A percentile compares a stretch with the other conserved stretches of the same genome.
Conservation (phyloP, 2,888 invertebrate species). For the Ethmia dodecea region DNA sequence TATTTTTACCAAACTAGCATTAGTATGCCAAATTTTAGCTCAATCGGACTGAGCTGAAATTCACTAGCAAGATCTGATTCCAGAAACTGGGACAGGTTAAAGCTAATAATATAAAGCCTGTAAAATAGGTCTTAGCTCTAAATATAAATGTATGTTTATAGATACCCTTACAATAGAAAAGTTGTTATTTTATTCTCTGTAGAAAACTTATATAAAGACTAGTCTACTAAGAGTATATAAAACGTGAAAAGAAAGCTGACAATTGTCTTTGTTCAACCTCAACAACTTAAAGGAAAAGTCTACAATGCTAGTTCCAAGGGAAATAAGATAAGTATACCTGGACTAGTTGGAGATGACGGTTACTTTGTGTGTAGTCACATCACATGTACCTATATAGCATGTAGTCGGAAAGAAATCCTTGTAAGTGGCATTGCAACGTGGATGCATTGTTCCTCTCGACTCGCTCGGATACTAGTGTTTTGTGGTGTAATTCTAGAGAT, state of each 20-base stretch:
- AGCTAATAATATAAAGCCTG: too few species aligned
- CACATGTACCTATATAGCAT: constrained; percentile 53
- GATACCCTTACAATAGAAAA: too few species aligned
- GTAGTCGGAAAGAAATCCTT: constrained; percentile 56
- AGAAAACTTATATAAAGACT: not conserved
- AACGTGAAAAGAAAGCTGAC: not conserved
- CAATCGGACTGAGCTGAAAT: too few species aligned
- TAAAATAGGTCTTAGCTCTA: too few species aligned
- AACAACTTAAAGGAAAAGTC: not conserved
- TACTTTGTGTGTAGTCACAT: constrained; percentile 55
- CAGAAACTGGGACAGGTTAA: too few species aligned
- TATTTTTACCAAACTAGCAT: too few species aligned
- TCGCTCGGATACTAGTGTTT: constrained; percentile 15
- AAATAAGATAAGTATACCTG: constrained; percentile 24
- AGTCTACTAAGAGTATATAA: not conserved
- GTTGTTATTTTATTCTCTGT: too few species aligned
- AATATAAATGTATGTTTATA: too few species aligned
- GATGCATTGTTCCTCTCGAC: constrained; percentile 50
- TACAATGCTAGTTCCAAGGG: constrained; percentile 18
- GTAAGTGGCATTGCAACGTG: constrained; percentile 48
- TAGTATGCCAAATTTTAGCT: too few species aligned
- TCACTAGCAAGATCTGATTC: too few species aligned
- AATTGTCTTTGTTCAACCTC: not conserved
- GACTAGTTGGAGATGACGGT: constrained; percentile 47
- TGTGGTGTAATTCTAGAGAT: too few species aligned